Evolutionary conservation across 2,888 invertebrate genomes (phyloP), one percentile per base, ranked within the genome.

Genomic region (Margaritifera margaritifera): DNA sequence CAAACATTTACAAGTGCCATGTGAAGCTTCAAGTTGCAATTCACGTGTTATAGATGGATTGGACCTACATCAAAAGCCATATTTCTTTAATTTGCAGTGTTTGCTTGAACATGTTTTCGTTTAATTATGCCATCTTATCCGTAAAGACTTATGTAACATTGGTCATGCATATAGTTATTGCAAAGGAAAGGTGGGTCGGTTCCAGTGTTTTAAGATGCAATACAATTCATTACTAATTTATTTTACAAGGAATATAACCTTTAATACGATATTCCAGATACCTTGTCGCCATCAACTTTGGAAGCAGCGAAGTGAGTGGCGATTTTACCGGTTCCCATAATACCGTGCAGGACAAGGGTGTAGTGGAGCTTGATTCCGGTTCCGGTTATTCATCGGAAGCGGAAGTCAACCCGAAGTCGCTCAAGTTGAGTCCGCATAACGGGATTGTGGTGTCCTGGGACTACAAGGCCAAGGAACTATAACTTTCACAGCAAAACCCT

Each of bases 361-460:
- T 64, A 1, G 83, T 85, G n/a, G 80, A 76, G 8, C 56, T 86
- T 20, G 73, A 78, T 6, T 74, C 80, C 20, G 80, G 79, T 58
- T 66, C 68, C 15, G 65, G 66, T 50, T 80, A 80, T 65, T 51
- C 25, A 6, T 66, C 74, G 8, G 84, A 81, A 0, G 81, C 75
- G 53, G 80, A 78, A 4, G 79, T 78, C 1, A 69, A 77, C 51
- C 64, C 79, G 8, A 71, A 71, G 31, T 69, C 66, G 8, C 60
- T 87, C 25, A 75, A 74, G 4, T 72, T 87, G 8, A 73, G 75
- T 15, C 81, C 87, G 0, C 81, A 80, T 42, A 84, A 86, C 50
- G 88, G 85, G 0, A 71, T 87, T 1, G 87, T 87, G 2, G 71
- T 86, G 2, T 80, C 82, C 6, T 87, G 87, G 87, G 82, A 83